These are phyloP conservation scores for Iguana delicatissima DNA, from an alignment of 2,797 vertebrate genomes.

Conservation along the genomic window DNA sequence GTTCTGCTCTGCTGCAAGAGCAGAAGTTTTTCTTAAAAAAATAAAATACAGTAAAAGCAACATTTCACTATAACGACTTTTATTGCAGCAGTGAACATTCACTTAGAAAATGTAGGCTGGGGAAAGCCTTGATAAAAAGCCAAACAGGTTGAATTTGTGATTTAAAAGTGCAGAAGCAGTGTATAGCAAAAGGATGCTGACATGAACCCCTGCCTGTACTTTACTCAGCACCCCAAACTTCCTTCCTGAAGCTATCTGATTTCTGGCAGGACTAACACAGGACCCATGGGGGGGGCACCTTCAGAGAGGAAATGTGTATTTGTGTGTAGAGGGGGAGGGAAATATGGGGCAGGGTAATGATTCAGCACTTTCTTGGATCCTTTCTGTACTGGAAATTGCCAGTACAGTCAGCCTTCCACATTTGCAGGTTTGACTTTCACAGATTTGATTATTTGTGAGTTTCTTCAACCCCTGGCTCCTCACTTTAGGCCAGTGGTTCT, in stretches of 20 bases:
- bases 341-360: neutral
- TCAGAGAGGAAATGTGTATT: neutral
- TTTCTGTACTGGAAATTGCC: neutral
- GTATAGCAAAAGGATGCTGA: neutral
- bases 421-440: no score
- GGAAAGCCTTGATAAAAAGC: neutral
- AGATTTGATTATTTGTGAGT: no score
- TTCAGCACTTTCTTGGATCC: neutral
- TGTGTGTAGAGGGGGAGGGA: neutral
- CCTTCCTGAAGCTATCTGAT: neutral
- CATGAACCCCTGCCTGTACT: neutral
- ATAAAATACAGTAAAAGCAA: neutral
- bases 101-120: constrained; percentile 6
- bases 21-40: neutral
- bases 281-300: neutral
- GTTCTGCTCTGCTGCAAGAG: neutral
- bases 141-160: neutral
- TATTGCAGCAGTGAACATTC: neutral
- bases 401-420: neutral
- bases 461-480: no score
- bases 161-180: neutral
- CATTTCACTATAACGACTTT: neutral
- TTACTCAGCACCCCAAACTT: neutral
- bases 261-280: neutral
- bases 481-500: no score